A percentile compares a stretch with the other conserved stretches of the same genome.
These are phyloP conservation scores for Priapulus caudatus DNA, from an alignment of 2,888 invertebrate species.

Conservation along the genomic window DNA sequence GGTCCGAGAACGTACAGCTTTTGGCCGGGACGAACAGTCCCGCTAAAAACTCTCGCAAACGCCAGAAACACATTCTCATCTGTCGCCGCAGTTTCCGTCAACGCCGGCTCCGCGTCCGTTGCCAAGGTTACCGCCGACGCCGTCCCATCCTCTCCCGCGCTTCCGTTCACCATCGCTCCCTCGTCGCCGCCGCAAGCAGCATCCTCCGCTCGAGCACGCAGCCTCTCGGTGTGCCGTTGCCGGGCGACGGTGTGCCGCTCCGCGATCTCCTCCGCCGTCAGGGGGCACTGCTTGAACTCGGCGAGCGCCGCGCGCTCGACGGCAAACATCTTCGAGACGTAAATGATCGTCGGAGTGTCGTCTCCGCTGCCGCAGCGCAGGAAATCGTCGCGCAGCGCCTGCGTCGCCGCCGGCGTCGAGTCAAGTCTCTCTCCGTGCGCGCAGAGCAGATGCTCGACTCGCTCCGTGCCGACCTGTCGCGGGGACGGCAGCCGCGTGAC, in stretches of 20 bases:
- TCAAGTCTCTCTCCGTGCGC: conserved; percentile 55
- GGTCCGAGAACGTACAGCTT: conserved; percentile 71
- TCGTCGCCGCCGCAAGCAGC: conserved; percentile 14
- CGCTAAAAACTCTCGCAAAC: conserved; percentile 85
- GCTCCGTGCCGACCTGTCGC: conserved; percentile 55
- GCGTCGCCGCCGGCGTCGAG: conserved; percentile 54
- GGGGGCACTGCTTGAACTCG: conserved; percentile 59
- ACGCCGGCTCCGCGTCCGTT: conserved; percentile 7
- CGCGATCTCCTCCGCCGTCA: conserved; percentile 60
- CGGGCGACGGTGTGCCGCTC: conserved; percentile 54
- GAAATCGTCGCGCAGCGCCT: no score
- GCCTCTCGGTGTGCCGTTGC: conserved; percentile 50
- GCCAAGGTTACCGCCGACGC: conserved; percentile 11
- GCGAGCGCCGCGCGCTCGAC: conserved; percentile 59
- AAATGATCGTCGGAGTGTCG: conserved; percentile 56
- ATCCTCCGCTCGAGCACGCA: conserved; percentile 15
- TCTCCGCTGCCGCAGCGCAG: conserved; percentile 51
- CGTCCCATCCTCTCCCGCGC: conserved; percentile 13
- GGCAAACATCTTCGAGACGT: conserved; percentile 81
- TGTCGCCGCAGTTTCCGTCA: neutral
- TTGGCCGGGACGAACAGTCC: conserved; percentile 60
- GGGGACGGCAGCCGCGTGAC: no score
- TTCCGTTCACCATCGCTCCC: conserved; percentile 17
- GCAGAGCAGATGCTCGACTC: conserved; percentile 70
- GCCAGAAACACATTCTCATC: conserved; percentile 58